Conservation (phyloP, 2,888 invertebrate species). For the Pristionchus maxplancki region DNA sequence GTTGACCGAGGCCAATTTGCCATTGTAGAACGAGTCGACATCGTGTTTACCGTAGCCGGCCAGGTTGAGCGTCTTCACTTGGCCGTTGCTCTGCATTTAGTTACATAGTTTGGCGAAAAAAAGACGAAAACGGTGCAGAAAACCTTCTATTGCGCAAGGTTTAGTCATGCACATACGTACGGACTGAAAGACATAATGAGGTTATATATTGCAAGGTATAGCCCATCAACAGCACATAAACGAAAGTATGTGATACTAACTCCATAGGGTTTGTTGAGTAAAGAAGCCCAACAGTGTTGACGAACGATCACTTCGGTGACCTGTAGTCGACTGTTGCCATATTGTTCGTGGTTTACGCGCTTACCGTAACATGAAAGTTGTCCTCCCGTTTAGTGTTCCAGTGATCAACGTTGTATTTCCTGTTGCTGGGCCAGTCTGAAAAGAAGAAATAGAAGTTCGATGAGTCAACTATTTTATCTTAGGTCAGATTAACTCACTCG, state of each 20-base stretch:
- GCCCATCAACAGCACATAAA: too few relatives aligned
- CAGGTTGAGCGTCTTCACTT: too few relatives aligned
- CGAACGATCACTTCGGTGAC: not conserved
- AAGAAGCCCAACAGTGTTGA: not conserved
- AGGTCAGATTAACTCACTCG: too few relatives aligned
- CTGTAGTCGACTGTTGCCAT: not conserved
- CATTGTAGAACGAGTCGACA: not conserved
- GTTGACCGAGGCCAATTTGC: not conserved
- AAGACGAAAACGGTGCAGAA: too few relatives aligned
- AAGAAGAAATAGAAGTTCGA: not conserved
- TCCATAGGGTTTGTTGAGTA: not conserved
- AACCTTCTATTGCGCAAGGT: too few relatives aligned
- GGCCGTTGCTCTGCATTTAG: too few relatives aligned
- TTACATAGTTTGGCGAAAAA: too few relatives aligned
- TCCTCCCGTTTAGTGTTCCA: not conserved
- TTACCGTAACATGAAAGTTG: not conserved
- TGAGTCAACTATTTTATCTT: not conserved
- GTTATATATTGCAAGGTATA: too few relatives aligned
- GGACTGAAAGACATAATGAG: too few relatives aligned
- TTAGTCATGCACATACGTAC: too few relatives aligned
- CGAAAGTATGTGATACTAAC: too few relatives aligned
- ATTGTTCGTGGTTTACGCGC: not conserved
- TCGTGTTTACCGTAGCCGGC: too few relatives aligned
- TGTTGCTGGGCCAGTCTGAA: not conserved
- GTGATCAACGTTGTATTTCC: not conserved